Evolutionary conservation across 2,797 vertebrate genomes (phyloP).

Genomic region (Mormyrus proboscirostris): DNA sequence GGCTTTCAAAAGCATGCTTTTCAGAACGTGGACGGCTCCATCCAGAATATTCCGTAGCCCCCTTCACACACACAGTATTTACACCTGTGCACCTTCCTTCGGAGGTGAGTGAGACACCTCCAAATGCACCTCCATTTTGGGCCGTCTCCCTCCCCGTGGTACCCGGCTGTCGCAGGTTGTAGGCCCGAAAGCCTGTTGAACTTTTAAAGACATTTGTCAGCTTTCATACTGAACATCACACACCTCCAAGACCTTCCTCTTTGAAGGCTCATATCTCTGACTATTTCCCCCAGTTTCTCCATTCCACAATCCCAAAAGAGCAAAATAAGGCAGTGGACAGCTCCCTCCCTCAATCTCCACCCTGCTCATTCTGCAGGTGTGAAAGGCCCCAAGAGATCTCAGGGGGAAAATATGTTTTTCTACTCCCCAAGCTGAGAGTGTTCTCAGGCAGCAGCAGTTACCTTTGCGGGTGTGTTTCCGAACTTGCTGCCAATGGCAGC

Average conservation of each 20-base stretch:
- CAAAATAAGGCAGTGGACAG: not conserved
- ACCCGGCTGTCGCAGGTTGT: not conserved
- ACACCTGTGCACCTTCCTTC: not conserved
- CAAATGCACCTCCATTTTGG: not conserved
- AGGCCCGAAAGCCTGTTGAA: not conserved
- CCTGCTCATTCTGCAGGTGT: not conserved
- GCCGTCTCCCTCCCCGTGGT: not conserved
- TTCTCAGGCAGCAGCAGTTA: not conserved
- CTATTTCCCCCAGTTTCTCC: not conserved
- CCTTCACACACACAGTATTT: not conserved
- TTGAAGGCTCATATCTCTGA: not conserved
- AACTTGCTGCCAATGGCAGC: not conserved
- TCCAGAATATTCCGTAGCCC: not conserved
- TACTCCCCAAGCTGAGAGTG: not conserved
- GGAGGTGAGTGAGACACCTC: not conserved
- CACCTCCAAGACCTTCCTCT: not conserved
- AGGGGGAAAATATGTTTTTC: not conserved
- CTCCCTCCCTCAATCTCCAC: not conserved
- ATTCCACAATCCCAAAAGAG: not conserved
- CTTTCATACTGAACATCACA: not conserved
- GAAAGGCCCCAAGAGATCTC: not conserved
- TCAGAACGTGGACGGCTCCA: not conserved
- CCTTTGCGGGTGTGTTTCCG: conserved; percentile 5
- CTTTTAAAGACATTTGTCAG: not conserved
- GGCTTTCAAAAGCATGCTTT: not conserved